Evolutionary conservation across 1,140 invertebrate species (phyloP).

Genomic region (Patella vulgata): DNA sequence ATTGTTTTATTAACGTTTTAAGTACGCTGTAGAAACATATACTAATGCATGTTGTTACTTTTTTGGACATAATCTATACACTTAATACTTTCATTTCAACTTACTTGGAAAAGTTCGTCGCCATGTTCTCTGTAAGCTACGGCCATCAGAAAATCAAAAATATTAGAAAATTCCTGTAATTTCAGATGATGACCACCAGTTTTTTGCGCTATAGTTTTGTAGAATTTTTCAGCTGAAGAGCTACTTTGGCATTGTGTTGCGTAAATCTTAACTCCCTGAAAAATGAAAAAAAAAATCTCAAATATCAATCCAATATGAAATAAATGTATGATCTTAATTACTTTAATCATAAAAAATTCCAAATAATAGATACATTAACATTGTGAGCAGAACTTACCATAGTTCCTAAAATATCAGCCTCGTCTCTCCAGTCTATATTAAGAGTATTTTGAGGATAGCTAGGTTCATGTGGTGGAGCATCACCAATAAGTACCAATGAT

Average conservation of each 20-base stretch:
- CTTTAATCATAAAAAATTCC: too few relatives aligned
- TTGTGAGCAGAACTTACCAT: conserved; percentile 15
- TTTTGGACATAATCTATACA: too few relatives aligned
- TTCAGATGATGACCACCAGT: conserved; percentile 51
- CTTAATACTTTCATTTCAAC: too few relatives aligned
- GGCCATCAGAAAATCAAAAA: conserved; percentile 54
- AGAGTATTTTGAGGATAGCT: conserved; percentile 31
- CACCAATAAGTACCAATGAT: conserved; percentile 56
- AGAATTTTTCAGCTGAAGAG: conserved; percentile 37
- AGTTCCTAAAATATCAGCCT: conserved; percentile 25
- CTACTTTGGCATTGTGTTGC: conserved; percentile 35
- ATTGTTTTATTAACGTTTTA: too few relatives aligned
- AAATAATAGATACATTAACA: neutral
- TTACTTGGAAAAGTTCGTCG: conserved; percentile 38
- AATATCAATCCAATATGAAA: too few relatives aligned
- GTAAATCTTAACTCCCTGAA: conserved; percentile 51
- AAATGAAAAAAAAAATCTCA: conserved; percentile 1
- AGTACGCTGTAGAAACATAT: too few relatives aligned
- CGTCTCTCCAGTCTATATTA: conserved; percentile 50
- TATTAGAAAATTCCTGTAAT: conserved; percentile 43
- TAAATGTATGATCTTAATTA: too few relatives aligned
- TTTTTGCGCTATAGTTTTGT: conserved; percentile 33
- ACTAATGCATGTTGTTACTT: too few relatives aligned
- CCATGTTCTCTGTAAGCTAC: conserved; percentile 50
- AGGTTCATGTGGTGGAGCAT: conserved; percentile 47